Percentiles rank a stretch among this genome's conserved stretches.
Conservation (phyloP, 2,888 invertebrate species). For the Lathronympha strigana region DNA sequence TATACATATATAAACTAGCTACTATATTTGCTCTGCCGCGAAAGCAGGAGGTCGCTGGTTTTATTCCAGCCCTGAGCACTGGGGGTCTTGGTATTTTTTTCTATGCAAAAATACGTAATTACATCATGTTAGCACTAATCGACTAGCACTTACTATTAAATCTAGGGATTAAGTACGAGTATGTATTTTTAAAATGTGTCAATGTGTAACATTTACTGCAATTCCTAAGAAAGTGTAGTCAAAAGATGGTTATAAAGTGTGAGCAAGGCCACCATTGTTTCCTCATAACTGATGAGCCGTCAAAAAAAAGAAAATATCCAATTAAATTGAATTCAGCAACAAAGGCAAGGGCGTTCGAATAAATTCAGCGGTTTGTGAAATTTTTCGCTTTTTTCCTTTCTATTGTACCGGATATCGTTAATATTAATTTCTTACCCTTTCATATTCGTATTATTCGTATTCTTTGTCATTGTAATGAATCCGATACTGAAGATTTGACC, state of each 20-base stretch:
- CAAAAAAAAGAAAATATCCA: constrained; percentile 50
- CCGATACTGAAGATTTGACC: constrained; percentile 49
- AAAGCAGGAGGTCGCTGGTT: too few species aligned
- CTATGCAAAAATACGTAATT: too few species aligned
- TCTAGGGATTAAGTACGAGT: too few species aligned
- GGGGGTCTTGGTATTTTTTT: too few species aligned
- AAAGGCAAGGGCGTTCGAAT: constrained; percentile 80
- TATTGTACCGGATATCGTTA: constrained; percentile 81
- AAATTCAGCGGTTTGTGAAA: constrained; percentile 61
- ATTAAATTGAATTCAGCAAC: constrained; percentile 75
- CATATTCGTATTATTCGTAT: constrained; percentile 70
- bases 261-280: constrained; percentile 21
- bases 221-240: not conserved
- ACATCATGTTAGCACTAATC: too few species aligned
- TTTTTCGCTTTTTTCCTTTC: constrained; percentile 74
- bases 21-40: too few species aligned
- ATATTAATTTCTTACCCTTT: constrained; percentile 82
- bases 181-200: too few species aligned
- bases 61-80: too few species aligned
- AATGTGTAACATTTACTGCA: too few species aligned
- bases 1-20: too few species aligned
- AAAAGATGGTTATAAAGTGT: constrained; percentile 5
- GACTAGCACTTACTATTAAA: too few species aligned
- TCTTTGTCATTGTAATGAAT: constrained; percentile 80
- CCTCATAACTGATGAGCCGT: constrained; percentile 32